Percentiles rank a stretch among this genome's conserved stretches.
These are phyloP conservation scores for Mnemiopsis leidyi DNA, from an alignment of 37 sponge, comb jelly and placozoan species.

Conservation along the genomic window DNA sequence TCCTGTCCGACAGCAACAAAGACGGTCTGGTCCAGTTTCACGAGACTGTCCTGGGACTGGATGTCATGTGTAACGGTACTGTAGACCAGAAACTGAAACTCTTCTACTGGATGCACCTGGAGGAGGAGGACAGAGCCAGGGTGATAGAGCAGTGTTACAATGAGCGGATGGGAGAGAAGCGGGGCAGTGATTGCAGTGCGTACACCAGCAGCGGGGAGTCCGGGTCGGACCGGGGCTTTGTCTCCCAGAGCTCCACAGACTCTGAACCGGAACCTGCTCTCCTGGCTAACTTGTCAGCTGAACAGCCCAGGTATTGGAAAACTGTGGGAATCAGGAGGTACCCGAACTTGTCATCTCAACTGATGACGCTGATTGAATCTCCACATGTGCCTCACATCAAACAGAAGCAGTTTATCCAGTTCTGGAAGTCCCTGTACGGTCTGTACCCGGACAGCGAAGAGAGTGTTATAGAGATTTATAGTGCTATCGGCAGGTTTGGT, in stretches of 20 bases:
- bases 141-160: background rate
- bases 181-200: background rate
- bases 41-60: conserved; percentile 21
- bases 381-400: background rate
- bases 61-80: conserved; percentile 48
- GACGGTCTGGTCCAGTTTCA: conserved; percentile 46
- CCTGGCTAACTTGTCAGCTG: background rate
- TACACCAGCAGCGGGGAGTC: background rate
- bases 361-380: background rate
- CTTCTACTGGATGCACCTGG: conserved; percentile 58
- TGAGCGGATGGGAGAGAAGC: background rate
- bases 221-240: background rate
- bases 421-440: conserved; percentile 53
- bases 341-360: conserved; percentile 9
- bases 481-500: conserved; percentile 39
- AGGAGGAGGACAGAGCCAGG: background rate
- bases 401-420: conserved; percentile 62
- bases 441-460: conserved; percentile 9
- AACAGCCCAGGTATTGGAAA: conserved; percentile 2
- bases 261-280: conserved; percentile 33
- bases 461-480: conserved; percentile 50
- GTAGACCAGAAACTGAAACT: conserved; percentile 37
- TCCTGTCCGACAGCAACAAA: conserved; percentile 18
- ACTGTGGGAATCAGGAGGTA: conserved; percentile 53
- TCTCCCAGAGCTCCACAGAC: conserved; percentile 55